phyloP scores from a whole-genome alignment of 2,797 vertebrate species.

The Coranthus polyacanthus region DNA sequence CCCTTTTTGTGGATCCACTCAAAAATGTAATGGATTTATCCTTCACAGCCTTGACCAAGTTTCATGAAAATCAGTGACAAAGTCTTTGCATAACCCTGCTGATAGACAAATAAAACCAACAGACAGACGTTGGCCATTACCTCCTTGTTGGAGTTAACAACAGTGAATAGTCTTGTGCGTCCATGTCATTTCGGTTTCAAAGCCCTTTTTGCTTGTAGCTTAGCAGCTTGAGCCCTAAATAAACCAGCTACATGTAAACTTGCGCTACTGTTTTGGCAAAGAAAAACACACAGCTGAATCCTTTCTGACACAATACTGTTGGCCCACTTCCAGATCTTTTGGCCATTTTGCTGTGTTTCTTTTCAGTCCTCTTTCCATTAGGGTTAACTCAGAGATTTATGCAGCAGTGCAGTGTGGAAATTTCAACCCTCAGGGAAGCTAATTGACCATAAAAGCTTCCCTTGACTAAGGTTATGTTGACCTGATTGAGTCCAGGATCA shows the following conservation, averaged over 20 bases:
- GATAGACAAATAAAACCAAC: too few species aligned
- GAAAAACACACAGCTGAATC: slow-evolving; percentile 7
- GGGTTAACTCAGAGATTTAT: slow-evolving; percentile 20
- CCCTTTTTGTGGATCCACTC: too few species aligned
- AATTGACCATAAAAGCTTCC: slow-evolving; percentile 54
- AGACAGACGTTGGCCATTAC: too few species aligned
- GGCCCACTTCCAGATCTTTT: neutral
- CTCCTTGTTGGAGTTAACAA: neutral
- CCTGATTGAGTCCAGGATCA: slow-evolving; percentile 29
- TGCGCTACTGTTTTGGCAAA: neutral
- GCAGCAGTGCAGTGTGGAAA: slow-evolving; percentile 1
- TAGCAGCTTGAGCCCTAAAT: slow-evolving; percentile 18
- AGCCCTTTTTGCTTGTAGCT: neutral
- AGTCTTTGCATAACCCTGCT: too few species aligned
- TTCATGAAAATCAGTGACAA: too few species aligned
- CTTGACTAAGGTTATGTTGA: slow-evolving; percentile 39
- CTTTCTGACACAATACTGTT: neutral
- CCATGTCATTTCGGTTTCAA: slow-evolving; percentile 6
- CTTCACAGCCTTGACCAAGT: too few species aligned
- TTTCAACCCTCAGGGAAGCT: slow-evolving; percentile 18
- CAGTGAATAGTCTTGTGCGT: neutral
- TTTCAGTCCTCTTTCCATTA: neutral
- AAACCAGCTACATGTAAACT: slow-evolving; percentile 13
- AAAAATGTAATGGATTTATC: too few species aligned
- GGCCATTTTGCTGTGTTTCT: neutral